phyloP scores from a whole-genome alignment of 2,888 invertebrate genomes.

The Hedychridium roseum region DNA sequence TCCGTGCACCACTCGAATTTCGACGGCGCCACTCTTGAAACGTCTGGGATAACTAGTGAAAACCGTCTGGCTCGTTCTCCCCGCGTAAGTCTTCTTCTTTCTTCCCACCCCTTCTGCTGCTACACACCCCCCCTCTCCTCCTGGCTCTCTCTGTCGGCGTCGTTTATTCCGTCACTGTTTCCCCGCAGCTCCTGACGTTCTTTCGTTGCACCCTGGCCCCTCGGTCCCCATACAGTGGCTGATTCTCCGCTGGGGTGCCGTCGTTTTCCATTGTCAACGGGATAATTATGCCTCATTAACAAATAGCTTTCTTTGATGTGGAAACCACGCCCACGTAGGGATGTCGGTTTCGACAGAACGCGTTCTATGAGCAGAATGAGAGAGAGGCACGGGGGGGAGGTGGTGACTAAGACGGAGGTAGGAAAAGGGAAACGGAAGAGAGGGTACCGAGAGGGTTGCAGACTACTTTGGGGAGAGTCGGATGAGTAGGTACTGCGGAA shows the following conservation, averaged over 20 bases:
- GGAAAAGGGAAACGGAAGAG: background rate
- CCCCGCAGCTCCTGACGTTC: too few species aligned
- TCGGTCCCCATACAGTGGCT: too few species aligned
- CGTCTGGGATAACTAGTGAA: too few species aligned
- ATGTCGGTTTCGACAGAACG: slow-evolving; percentile 14
- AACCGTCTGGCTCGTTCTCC: too few species aligned
- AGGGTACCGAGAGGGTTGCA: too few species aligned
- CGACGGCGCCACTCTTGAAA: too few species aligned
- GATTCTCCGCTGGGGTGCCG: slow-evolving; percentile 24
- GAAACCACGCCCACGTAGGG: slow-evolving; percentile 40
- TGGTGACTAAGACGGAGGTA: slow-evolving; percentile 2
- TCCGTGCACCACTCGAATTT: too few species aligned
- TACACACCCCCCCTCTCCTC: background rate
- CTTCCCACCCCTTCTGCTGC: slow-evolving; percentile 1
- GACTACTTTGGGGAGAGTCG: background rate
- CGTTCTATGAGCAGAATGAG: slow-evolving; percentile 7
- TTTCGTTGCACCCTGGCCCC: too few species aligned
- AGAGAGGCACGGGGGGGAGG: slow-evolving; percentile 6
- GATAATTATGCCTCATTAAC: slow-evolving; percentile 60
- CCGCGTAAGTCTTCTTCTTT: background rate
- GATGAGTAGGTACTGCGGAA: background rate
- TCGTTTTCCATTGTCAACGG: slow-evolving; percentile 41
- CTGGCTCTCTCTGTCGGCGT: slow-evolving; percentile 3
- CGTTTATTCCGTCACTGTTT: too few species aligned
- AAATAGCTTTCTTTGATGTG: slow-evolving; percentile 55